Evolutionary conservation across 2,113 vertebrate species (phyloP).

Genomic region (Dicaeum eximium): DNA sequence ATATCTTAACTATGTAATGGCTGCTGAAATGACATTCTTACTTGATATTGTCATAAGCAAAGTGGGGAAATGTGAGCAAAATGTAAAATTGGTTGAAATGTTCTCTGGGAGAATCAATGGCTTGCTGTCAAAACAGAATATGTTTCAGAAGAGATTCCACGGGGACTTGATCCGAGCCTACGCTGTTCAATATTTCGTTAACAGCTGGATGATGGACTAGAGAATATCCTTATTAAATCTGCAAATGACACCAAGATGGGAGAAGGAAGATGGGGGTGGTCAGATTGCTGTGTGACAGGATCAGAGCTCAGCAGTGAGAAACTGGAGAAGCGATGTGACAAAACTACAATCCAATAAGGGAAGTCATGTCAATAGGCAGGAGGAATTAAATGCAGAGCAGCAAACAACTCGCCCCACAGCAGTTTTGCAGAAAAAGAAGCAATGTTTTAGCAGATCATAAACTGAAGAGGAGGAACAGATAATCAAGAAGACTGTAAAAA

Average conservation of each 20-base stretch:
- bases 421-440: not conserved
- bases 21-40: not conserved
- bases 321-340: not conserved
- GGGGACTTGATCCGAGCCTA: not conserved
- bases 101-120: slow-evolving; percentile 29
- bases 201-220: slow-evolving; percentile 7
- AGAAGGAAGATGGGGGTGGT: not conserved
- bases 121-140: slow-evolving; percentile 44
- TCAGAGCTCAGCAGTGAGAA: not conserved
- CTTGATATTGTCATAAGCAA: not conserved
- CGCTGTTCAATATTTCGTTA: not conserved
- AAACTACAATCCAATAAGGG: not conserved
- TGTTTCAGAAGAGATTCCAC: not conserved
- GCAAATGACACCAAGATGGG: not conserved
- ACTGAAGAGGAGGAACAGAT: not conserved
- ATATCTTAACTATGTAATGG: not conserved
- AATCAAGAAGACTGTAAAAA: not conserved
- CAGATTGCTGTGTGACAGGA: not conserved
- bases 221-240: slow-evolving; percentile 28
- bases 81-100: slow-evolving; percentile 27
- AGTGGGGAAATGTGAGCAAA: not conserved
- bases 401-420: not conserved
- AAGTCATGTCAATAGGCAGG: not conserved
- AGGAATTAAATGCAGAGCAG: not conserved
- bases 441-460: not conserved